Evolutionary conservation across 2,888 invertebrate genomes (phyloP).

Genomic region (Baronia brevicornis): DNA sequence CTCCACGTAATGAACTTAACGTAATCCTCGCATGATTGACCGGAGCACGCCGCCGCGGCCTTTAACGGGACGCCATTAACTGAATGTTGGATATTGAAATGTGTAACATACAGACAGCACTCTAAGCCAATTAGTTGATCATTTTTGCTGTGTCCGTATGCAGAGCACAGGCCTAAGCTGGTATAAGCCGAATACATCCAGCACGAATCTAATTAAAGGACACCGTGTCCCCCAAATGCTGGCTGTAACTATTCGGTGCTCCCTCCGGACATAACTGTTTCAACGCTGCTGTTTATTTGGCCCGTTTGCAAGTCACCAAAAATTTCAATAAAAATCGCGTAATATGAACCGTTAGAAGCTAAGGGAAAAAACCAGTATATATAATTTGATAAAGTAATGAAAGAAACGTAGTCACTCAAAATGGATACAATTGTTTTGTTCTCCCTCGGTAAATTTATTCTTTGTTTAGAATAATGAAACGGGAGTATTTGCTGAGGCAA

Average conservation of each 20-base stretch:
- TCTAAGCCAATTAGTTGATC: conserved; percentile 73
- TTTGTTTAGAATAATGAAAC: conserved; percentile 71
- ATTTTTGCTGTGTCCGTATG: conserved; percentile 64
- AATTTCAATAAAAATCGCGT: conserved; percentile 15
- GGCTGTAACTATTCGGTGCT: conserved; percentile 59
- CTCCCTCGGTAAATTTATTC: conserved; percentile 68
- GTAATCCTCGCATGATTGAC: conserved; percentile 21
- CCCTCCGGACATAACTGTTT: conserved; percentile 36
- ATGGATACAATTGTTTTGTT: conserved; percentile 72
- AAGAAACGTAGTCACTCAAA: conserved; percentile 62
- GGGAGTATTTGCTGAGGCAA: conserved; percentile 61
- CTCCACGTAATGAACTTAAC: conserved; percentile 18
- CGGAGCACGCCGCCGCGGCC: conserved; percentile 28
- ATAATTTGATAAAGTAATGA: conserved; percentile 68
- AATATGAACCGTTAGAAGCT: conserved; percentile 23
- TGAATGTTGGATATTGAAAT: conserved; percentile 65
- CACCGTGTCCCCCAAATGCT: conserved; percentile 64
- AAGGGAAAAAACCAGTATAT: conserved; percentile 44
- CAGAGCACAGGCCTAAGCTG: conserved; percentile 59
- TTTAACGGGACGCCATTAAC: conserved; percentile 52
- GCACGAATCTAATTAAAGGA: conserved; percentile 73
- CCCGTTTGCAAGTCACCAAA: conserved; percentile 35
- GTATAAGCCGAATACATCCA: conserved; percentile 68
- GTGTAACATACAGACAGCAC: conserved; percentile 58
- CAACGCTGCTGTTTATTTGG: conserved; percentile 51